phyloP scores from a whole-genome alignment of 2,113 vertebrate species.

The Platysteira castanea region DNA sequence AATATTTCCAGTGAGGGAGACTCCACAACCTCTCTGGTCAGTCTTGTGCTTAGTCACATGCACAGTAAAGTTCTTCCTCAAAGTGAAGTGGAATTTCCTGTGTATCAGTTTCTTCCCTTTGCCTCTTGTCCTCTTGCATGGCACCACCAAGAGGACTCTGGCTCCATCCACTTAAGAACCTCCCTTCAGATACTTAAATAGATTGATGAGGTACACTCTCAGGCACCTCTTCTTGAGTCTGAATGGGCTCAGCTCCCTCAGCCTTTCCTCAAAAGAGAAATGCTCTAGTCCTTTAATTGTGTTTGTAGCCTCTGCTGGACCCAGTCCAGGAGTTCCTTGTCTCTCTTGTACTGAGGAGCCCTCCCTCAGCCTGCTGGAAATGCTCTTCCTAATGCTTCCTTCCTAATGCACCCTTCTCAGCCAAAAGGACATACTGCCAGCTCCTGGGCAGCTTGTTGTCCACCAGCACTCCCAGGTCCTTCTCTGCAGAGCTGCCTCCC shows the following conservation, averaged over 20 bases:
- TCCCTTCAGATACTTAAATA: background rate
- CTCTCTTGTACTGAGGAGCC: background rate
- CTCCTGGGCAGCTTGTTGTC: background rate
- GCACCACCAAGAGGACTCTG: background rate
- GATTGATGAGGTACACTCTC: background rate
- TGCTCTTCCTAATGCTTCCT: background rate
- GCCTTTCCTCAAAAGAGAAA: background rate
- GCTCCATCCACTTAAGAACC: background rate
- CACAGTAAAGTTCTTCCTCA: background rate
- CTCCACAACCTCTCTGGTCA: background rate
- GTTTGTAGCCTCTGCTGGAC: background rate
- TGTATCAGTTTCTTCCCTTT: background rate
- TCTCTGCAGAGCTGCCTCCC: background rate
- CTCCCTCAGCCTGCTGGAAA: background rate
- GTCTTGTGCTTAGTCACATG: background rate
- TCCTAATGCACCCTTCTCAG: background rate
- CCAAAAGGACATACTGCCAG: background rate
- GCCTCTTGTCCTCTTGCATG: background rate
- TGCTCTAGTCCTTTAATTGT: background rate
- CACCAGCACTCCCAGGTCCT: background rate
- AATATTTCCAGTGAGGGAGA: background rate
- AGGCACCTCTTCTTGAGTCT: background rate
- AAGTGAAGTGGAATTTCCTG: background rate
- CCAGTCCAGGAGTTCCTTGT: background rate
- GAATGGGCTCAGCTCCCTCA: background rate